Evolutionary conservation across 1,140 invertebrate genomes (phyloP).

Genomic region (Plectrocnemia conspersa): DNA sequence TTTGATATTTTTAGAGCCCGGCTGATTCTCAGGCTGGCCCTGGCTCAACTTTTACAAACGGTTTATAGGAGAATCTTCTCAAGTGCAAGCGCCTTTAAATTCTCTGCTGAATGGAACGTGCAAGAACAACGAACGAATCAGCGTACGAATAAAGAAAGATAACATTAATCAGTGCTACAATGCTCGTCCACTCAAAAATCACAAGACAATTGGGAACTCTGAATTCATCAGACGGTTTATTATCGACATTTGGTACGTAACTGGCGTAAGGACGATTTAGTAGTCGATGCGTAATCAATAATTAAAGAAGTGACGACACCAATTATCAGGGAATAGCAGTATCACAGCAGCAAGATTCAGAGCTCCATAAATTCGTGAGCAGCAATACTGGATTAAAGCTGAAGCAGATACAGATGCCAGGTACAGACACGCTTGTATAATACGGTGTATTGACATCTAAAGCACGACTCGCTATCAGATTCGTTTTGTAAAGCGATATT

Average conservation of each 20-base stretch:
- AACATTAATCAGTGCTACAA: conserved; percentile 34
- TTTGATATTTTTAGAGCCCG: too few relatives aligned
- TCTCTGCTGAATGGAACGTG: conserved; percentile 28
- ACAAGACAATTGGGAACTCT: neutral
- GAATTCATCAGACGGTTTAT: too few relatives aligned
- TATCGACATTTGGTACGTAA: conserved; percentile 10
- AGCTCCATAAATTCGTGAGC: neutral
- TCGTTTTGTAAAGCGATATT: conserved; percentile 16
- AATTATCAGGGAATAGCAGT: conserved; percentile 31
- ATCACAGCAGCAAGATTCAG: neutral
- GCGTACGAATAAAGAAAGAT: conserved; percentile 45
- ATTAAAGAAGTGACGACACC: too few relatives aligned
- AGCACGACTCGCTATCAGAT: conserved; percentile 16
- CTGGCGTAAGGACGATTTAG: too few relatives aligned
- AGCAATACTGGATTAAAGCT: conserved; percentile 3
- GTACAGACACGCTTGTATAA: neutral
- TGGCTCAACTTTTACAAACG: conserved; percentile 42
- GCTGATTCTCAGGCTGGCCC: too few relatives aligned
- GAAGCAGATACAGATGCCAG: conserved; percentile 7
- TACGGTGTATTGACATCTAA: conserved; percentile 7
- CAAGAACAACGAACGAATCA: conserved; percentile 35
- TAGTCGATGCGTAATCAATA: too few relatives aligned
- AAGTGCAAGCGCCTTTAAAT: conserved; percentile 27
- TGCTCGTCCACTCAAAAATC: conserved; percentile 35
- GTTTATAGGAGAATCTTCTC: conserved; percentile 36